Percentiles rank a stretch among this genome's conserved stretches.
These are phyloP conservation scores for Neolamprologus longior DNA, from an alignment of 2,113 vertebrate genomes.

Conservation along the genomic window DNA sequence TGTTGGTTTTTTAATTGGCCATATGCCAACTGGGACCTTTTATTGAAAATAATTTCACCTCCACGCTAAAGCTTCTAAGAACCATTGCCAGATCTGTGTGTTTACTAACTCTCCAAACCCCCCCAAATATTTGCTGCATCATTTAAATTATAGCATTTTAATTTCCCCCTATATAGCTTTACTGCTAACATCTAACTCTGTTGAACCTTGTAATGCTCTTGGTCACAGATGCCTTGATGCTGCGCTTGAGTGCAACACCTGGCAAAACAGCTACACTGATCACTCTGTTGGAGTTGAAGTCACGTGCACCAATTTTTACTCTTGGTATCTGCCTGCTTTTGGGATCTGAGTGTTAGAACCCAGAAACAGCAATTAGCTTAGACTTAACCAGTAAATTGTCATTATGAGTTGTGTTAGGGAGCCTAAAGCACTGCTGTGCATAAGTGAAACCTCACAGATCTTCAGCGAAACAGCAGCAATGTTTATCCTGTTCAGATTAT, in stretches of 20 bases:
- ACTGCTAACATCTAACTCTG: background rate
- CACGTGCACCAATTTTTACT: background rate
- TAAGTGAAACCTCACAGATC: background rate
- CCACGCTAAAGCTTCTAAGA: background rate
- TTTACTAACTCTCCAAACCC: background rate
- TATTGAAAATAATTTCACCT: background rate
- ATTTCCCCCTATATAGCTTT: background rate
- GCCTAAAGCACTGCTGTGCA: background rate
- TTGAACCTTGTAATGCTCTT: background rate
- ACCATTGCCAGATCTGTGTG: background rate
- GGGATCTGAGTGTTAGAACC: background rate
- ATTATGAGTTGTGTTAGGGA: background rate
- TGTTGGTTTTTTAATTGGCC: background rate
- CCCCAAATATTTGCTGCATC: background rate
- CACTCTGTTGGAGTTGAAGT: background rate
- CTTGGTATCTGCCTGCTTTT: background rate
- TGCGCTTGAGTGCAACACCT: background rate
- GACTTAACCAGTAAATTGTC: background rate
- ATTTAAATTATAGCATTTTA: background rate
- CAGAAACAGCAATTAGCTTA: background rate
- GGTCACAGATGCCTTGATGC: background rate
- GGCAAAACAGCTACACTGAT: background rate
- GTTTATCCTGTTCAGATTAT: background rate
- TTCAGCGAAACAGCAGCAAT: background rate
- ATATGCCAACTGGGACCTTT: background rate